Base-by-base conservation (phyloP, 2,113 vertebrate species). In the Canis aureus region DNA sequence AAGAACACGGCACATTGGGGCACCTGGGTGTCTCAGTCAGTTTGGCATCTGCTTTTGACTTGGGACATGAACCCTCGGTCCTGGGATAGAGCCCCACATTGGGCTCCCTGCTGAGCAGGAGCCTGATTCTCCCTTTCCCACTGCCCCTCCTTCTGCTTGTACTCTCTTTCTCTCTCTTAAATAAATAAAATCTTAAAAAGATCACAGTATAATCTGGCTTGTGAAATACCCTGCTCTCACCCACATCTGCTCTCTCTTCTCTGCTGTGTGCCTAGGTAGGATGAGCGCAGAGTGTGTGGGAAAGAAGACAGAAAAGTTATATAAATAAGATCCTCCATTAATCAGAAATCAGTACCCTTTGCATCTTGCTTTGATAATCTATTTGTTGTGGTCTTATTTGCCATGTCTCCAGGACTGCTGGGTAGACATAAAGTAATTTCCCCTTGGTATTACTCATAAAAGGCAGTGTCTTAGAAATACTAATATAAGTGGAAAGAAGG, bases 401-500 rank as follows among this genome's bases (percentile, higher is more conserved):
- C 69, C 49, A 81, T 38, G 49, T 78, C 74, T 35, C 76, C 32
- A 89, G 29, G 66, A 82, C 80, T 89, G 59, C 62, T 67, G 38
- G 69, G 49, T 90, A 96, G 59, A 90, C 23, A 29, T 86, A 96
- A 97, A 53, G 0, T 79, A 92, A 89, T 98, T 98, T 97, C 89
- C 93, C 91, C 71, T 97, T 89, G 19, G 82, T 81, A 97, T 97
- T 93, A 94, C 92, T 69, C 69, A 78, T 94, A 98, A 92, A 57
- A 96, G 23, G 57, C 76, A 96, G 78, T 69, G 74, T 64, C 89
- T 97, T 96, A 89, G 85, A 55, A 71, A 98, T 97, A 74, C 95
- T 96, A 98, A 98, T 91, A 8, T 90, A 98, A 97, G 89, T 32
- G 91, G 78, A 95, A 76, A 83, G 74, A n/a, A 92, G 83, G 92